phyloP scores from a whole-genome alignment of 1,140 invertebrate genomes.

The Drosophila parvula region DNA sequence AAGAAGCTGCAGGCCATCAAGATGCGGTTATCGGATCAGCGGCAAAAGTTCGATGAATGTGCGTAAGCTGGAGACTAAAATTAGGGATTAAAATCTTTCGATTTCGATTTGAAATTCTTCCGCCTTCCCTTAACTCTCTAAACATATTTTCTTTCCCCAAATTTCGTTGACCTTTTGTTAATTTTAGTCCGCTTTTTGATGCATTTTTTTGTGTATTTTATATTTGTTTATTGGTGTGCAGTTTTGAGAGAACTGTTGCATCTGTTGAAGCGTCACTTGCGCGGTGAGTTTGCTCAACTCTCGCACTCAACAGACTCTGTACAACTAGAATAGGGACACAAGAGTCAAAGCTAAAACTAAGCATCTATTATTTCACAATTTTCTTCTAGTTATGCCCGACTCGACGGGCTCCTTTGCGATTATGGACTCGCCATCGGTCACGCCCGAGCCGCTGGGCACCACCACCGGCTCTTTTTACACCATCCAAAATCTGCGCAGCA shows the following conservation, averaged over 20 bases:
- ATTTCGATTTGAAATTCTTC: neutral
- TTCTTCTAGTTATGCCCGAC: conserved; percentile 74
- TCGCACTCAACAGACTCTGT: conserved; percentile 36
- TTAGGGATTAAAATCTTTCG: neutral
- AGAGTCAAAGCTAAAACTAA: neutral
- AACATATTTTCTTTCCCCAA: conserved; percentile 36
- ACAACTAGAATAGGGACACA: neutral
- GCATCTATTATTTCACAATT: neutral
- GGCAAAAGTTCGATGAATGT: conserved; percentile 84
- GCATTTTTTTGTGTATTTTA: conserved; percentile 31
- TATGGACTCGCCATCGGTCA: conserved; percentile 79
- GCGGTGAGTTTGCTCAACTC: conserved; percentile 64
- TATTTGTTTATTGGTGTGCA: conserved; percentile 48
- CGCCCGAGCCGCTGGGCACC: conserved; percentile 73
- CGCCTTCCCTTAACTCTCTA: conserved; percentile 2
- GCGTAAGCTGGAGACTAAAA: conserved; percentile 38
- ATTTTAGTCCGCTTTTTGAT: conserved; percentile 23
- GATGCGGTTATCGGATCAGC: conserved; percentile 87
- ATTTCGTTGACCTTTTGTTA: conserved; percentile 42
- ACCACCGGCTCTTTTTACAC: conserved; percentile 79
- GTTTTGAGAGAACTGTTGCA: conserved; percentile 64
- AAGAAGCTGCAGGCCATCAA: conserved; percentile 88
- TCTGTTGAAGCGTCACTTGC: conserved; percentile 63
- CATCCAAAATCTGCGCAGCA: conserved; percentile 78
- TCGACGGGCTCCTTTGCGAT: conserved; percentile 73